Evolutionary conservation across 64 coral and sea anemone genomes (phyloP).

Genomic region (Montipora cactus): DNA sequence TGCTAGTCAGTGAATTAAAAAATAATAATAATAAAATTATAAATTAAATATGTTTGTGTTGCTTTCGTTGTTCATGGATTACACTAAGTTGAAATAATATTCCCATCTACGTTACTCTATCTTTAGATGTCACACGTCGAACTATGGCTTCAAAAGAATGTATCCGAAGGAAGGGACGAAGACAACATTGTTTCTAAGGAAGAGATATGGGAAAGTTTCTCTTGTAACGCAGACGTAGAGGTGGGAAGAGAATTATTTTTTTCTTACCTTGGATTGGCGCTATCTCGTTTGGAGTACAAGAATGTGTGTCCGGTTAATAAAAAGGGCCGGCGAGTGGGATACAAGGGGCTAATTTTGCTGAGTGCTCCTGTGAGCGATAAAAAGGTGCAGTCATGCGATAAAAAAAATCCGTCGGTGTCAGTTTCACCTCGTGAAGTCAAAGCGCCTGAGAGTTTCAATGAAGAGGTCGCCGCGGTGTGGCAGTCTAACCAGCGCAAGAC

Average conservation of each 20-base stretch:
- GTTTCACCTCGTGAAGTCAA: not conserved
- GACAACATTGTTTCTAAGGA: constrained; percentile 8
- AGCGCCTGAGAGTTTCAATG: not conserved
- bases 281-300: constrained; percentile 23
- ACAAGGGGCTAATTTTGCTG: constrained; percentile 9
- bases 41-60: not conserved
- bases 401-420: not conserved
- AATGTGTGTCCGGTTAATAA: not conserved
- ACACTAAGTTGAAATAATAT: not conserved
- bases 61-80: not conserved
- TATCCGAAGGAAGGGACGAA: constrained; percentile 2
- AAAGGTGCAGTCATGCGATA: not conserved
- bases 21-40: not conserved
- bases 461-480: not conserved
- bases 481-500: not conserved
- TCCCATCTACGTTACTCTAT: not conserved
- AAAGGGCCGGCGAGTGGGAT: constrained; percentile 30
- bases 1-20: not conserved
- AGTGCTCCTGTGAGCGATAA: not conserved
- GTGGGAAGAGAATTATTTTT: constrained; percentile 46
- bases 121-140: constrained; percentile 24
- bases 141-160: constrained; percentile 8
- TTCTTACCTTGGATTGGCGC: constrained; percentile 25
- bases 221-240: not conserved
- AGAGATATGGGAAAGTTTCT: constrained; percentile 43